phyloP scores from a whole-genome alignment of 2,113 vertebrate species.

The Anthoscopus minutus region DNA sequence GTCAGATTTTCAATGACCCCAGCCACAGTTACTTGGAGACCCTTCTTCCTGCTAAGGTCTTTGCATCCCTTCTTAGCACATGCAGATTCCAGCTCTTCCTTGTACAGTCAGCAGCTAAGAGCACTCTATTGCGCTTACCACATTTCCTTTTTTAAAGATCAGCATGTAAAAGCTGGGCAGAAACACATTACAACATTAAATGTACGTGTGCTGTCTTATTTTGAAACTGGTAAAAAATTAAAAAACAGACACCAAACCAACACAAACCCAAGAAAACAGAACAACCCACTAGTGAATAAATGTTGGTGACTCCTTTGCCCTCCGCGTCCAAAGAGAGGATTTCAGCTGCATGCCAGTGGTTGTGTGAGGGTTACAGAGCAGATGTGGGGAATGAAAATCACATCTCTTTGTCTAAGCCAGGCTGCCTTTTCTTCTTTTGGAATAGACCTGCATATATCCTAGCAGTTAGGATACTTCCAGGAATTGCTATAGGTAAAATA shows the following conservation, averaged over 20 bases:
- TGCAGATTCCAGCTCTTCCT: background rate
- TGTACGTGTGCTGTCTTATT: background rate
- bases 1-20: background rate
- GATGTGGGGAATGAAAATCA: background rate
- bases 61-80: background rate
- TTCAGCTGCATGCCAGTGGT: background rate
- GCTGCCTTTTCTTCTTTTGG: background rate
- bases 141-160: background rate
- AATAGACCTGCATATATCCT: background rate
- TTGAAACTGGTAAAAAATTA: background rate
- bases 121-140: background rate
- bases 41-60: background rate
- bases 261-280: background rate
- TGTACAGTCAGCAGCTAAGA: background rate
- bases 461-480: background rate
- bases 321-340: background rate
- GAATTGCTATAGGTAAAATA: background rate
- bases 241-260: background rate
- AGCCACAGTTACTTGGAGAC: background rate
- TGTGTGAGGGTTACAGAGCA: background rate
- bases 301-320: background rate
- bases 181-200: background rate
- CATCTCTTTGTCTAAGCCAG: background rate
- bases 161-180: background rate
- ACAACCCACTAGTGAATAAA: background rate